phyloP scores from a whole-genome alignment of 2,113 vertebrate species.

The Charadrius vociferus region DNA sequence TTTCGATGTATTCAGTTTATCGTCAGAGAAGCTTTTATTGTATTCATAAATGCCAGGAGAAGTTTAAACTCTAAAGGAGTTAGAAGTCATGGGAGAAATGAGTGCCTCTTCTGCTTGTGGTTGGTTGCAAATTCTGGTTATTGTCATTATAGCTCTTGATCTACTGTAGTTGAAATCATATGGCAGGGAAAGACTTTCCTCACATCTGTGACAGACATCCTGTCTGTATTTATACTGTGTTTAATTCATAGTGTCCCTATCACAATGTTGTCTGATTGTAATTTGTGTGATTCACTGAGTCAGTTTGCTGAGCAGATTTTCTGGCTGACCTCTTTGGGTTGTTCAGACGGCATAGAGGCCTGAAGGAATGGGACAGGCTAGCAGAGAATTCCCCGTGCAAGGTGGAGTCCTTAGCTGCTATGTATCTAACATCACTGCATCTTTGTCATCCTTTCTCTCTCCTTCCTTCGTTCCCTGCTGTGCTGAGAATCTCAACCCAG shows the following conservation, averaged over 20 bases:
- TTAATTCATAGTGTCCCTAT: background rate
- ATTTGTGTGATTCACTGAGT: background rate
- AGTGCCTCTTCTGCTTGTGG: background rate
- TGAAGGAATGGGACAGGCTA: background rate
- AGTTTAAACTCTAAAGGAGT: background rate
- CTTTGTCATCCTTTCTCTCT: background rate
- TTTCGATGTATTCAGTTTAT: background rate
- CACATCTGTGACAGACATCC: background rate
- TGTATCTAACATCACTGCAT: background rate
- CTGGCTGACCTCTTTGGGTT: background rate
- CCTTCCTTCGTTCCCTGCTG: background rate
- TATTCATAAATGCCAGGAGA: background rate
- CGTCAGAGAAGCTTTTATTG: background rate
- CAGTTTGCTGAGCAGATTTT: background rate
- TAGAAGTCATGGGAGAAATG: background rate
- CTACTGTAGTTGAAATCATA: background rate
- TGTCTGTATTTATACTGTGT: background rate
- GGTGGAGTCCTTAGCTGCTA: background rate
- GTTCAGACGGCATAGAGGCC: no score
- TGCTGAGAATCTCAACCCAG: background rate
- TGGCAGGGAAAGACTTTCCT: background rate
- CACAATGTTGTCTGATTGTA: background rate
- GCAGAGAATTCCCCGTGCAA: background rate
- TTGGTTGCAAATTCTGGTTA: background rate
- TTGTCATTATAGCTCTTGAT: background rate